Conservation (phyloP, 2,888 invertebrate genomes). For the Xanthorhoe spadicearia region DNA sequence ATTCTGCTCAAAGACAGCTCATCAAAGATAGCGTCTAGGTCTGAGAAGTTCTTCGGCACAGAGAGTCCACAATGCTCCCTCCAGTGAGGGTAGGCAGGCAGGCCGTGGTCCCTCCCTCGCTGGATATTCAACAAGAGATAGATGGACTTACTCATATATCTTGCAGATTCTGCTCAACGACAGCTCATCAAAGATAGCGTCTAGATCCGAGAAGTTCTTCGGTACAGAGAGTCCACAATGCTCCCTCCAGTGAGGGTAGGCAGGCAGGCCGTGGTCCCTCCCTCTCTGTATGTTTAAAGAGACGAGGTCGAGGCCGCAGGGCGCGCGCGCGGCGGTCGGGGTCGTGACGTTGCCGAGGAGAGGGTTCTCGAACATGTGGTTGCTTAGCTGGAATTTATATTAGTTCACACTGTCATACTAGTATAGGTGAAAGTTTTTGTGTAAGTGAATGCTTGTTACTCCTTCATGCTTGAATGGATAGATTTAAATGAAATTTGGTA, state of each 20-base stretch:
- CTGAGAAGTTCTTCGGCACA: slow-evolving; percentile 85
- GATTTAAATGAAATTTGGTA: too few species aligned
- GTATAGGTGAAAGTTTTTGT: too few species aligned
- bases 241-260: slow-evolving; percentile 90
- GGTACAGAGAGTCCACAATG: slow-evolving; percentile 89
- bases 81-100: slow-evolving; percentile 91
- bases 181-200: slow-evolving; percentile 86
- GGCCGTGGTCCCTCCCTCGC: slow-evolving; percentile 89
- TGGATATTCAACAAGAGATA: slow-evolving; percentile 5
- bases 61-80: slow-evolving; percentile 90
- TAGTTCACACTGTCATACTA: too few species aligned
- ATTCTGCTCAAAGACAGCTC: slow-evolving; percentile 86
- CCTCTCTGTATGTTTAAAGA: slow-evolving; percentile 95
- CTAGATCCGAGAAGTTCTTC: slow-evolving; percentile 87
- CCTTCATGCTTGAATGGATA: too few species aligned
- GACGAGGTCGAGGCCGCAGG: slow-evolving; percentile 92
- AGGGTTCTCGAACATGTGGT: slow-evolving; percentile 87
- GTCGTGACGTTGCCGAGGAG: slow-evolving; percentile 53
- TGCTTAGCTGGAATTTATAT: slow-evolving; percentile 86
- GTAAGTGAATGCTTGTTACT: too few species aligned
- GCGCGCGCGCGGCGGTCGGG: slow-evolving; percentile 46
- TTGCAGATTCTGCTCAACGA: slow-evolving; percentile 86
- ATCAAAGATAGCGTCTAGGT: slow-evolving; percentile 88
- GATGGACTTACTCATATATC: slow-evolving; percentile 85
- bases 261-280: slow-evolving; percentile 93